These are phyloP conservation scores for Hipparchia sbordonii DNA, from an alignment of 2,888 invertebrate genomes.

Conservation along the genomic window DNA sequence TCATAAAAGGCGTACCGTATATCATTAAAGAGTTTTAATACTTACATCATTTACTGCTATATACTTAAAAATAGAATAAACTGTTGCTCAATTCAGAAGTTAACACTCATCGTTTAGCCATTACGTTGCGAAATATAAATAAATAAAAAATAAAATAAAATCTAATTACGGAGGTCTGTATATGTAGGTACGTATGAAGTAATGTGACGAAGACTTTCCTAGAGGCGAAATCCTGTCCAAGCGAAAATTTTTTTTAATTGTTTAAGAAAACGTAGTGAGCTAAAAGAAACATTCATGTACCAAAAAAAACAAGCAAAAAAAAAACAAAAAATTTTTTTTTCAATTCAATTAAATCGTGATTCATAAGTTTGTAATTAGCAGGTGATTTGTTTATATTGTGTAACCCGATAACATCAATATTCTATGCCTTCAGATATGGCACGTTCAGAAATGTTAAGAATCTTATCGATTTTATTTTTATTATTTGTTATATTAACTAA, in stretches of 20 bases:
- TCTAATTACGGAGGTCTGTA: too few relatives aligned
- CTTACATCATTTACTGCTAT: too few relatives aligned
- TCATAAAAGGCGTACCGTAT: background rate
- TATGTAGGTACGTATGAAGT: too few relatives aligned
- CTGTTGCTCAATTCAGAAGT: background rate
- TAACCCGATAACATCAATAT: constrained; percentile 44
- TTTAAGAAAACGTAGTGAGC: background rate
- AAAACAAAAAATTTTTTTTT: background rate
- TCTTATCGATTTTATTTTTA: constrained; percentile 42
- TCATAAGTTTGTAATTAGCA: constrained; percentile 40
- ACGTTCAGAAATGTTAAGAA: constrained; percentile 50
- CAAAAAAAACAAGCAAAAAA: background rate
- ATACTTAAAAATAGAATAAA: too few relatives aligned
- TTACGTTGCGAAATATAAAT: too few relatives aligned
- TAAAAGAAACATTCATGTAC: background rate
- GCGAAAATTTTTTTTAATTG: background rate
- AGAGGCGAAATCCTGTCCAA: background rate
- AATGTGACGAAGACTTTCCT: too few relatives aligned
- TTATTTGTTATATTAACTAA: constrained; percentile 33
- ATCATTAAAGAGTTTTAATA: background rate
- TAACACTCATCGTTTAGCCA: too few relatives aligned
- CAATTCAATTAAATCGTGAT: constrained; percentile 20
- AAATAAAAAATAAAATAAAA: too few relatives aligned
- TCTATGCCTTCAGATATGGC: constrained; percentile 42
- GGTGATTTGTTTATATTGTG: constrained; percentile 54